A percentile compares a stretch with the other conserved stretches of the same genome.
Conservation (phyloP, 2,113 vertebrate species). For the Theristicus caerulescens region DNA sequence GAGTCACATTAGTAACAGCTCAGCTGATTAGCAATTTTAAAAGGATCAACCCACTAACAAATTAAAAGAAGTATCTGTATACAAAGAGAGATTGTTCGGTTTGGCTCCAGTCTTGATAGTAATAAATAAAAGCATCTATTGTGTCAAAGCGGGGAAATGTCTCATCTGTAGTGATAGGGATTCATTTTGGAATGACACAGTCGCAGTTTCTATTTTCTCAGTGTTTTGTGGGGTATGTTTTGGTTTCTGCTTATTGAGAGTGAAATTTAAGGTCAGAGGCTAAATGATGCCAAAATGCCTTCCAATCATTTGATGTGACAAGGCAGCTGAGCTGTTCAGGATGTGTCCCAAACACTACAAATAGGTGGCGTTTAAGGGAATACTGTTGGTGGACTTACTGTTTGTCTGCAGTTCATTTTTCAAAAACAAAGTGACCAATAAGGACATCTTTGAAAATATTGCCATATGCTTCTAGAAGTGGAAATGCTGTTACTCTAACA, state of each 20-base stretch:
- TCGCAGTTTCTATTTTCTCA: constrained; percentile 47
- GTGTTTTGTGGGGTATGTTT: constrained; percentile 35
- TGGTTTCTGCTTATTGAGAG: constrained; percentile 51
- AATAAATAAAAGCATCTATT: constrained; percentile 65
- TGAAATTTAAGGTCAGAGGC: constrained; percentile 47
- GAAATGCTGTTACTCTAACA: neutral
- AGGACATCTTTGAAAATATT: neutral
- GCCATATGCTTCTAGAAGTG: neutral
- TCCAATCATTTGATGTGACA: constrained; percentile 40
- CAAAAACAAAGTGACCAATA: neutral
- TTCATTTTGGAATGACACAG: constrained; percentile 56
- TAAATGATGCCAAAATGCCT: constrained; percentile 43
- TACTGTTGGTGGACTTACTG: neutral
- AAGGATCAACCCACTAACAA: constrained; percentile 26
- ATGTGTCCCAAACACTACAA: neutral
- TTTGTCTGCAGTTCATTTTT: neutral
- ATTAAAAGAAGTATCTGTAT: constrained; percentile 40
- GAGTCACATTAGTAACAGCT: constrained; percentile 30
- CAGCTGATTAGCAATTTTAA: constrained; percentile 49
- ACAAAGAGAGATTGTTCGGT: constrained; percentile 41
- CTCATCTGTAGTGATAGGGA: constrained; percentile 38
- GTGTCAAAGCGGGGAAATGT: constrained; percentile 15
- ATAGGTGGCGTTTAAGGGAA: neutral
- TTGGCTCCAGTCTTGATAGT: constrained; percentile 34
- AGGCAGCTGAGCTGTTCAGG: constrained; percentile 35